Evolutionary conservation across 2,797 vertebrate genomes (phyloP), one percentile per base, ranked within the genome.

Genomic region (Tauraco hartlaubi): DNA sequence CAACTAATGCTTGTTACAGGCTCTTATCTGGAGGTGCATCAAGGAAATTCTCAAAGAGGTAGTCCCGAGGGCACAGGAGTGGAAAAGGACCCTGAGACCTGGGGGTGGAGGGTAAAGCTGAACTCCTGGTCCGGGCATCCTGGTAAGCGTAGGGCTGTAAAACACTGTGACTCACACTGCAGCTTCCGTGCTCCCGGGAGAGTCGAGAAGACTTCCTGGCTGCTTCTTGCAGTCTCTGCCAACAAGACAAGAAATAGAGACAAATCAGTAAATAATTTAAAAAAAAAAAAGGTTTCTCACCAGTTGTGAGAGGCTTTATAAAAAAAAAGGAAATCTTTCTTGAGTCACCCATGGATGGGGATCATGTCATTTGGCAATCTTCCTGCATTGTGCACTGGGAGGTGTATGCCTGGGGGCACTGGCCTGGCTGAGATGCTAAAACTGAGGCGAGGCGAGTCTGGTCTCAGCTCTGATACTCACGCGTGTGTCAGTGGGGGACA

Each of bases 11-110:
- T 54, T 59, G 55, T 52, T 64, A 35, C 25, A 9, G 55, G 25
- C 16, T 72, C 35, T 92, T 96, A 93, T 96, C 88, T 88, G 15
- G 62, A 71, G 37, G 28, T 0, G 7, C 54, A 92, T 81, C 91
- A 95, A 93, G 93, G 78, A 96, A 96, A 83, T 72, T 62, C 68
- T 72, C 46, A 20, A 58, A 84, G 49, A 90, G 51, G 39, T 17
- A 79, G 61, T 58, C 64, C 78, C 23, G 43, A 73, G 83, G 92
- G 75, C 78, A 56, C 64, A 55, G 12, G 35, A 55, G 26, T 84
- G 46, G 55, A 69, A 93, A 83, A 92, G 39, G 44, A 67, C 33
- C 73, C 25, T 15, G 62, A 77, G 84, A 83, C 1, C 28, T 41
- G 25, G 37, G 79, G 75, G 43, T 13, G 49, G 18, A 39, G 28